phyloP scores from a whole-genome alignment of 2,113 vertebrate species.

The Cairina moschata region DNA sequence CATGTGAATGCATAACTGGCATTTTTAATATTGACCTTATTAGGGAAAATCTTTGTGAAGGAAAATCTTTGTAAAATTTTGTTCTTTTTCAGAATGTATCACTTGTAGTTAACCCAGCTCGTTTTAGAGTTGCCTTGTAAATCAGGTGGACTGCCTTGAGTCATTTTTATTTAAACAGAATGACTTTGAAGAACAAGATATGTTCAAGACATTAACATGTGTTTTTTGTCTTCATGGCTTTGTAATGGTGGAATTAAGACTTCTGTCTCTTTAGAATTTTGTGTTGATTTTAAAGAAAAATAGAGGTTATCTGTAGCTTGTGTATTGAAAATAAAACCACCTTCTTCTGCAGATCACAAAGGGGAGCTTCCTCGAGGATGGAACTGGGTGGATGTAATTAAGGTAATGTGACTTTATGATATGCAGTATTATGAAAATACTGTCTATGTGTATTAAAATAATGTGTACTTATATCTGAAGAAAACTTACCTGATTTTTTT shows the following conservation, averaged over 20 bases:
- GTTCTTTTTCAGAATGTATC: not conserved
- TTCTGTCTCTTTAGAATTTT: not conserved
- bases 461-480: not conserved
- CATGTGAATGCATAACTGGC: not conserved
- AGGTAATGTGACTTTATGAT: conserved; percentile 78
- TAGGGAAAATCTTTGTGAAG: not conserved
- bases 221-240: not conserved
- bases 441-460: not conserved
- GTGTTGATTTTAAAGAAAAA: not conserved
- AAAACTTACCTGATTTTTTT: conserved; percentile 30
- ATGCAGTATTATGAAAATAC: not conserved
- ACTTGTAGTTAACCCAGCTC: not conserved
- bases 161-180: not conserved
- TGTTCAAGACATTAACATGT: not conserved
- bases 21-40: not conserved
- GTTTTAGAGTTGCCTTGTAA: not conserved
- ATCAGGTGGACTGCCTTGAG: not conserved
- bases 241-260: not conserved
- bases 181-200: not conserved
- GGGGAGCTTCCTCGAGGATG: conserved; percentile 96
- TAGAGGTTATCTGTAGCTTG: not conserved
- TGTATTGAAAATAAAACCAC: conserved; percentile 36
- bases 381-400: conserved; percentile 98
- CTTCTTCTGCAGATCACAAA: conserved; percentile 85
- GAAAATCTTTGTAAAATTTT: not conserved